Percentiles rank a stretch among this genome's conserved stretches.
These are phyloP conservation scores for Drosophila watanabei DNA, from an alignment of 1,140 invertebrate species.

Conservation along the genomic window DNA sequence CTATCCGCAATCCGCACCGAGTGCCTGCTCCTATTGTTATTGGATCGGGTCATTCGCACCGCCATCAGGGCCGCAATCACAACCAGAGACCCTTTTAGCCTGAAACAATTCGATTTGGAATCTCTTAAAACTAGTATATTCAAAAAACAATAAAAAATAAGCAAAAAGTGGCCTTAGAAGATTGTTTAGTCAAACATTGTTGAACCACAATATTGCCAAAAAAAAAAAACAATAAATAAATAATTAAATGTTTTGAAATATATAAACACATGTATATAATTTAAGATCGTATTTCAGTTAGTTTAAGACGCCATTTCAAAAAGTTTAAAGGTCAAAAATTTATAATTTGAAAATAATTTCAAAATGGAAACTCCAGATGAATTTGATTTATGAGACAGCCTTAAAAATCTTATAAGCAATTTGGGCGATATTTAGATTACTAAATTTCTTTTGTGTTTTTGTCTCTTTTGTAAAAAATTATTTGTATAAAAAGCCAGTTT, in stretches of 20 bases:
- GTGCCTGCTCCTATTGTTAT: neutral
- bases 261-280: neutral
- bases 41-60: conserved; percentile 8
- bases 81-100: conserved; percentile 16
- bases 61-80: conserved; percentile 7
- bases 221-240: neutral
- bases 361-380: conserved; percentile 13
- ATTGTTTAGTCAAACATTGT: neutral
- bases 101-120: neutral
- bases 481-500: conserved; percentile 6
- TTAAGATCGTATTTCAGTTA: neutral
- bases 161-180: neutral
- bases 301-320: neutral
- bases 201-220: neutral
- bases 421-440: neutral
- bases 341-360: neutral
- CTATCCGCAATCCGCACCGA: conserved; percentile 19
- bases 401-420: neutral
- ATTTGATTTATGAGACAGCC: neutral
- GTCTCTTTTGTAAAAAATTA: neutral
- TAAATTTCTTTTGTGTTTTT: neutral
- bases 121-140: neutral
- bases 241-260: neutral
- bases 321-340: neutral
- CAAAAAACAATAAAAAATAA: too few species aligned